phyloP scores from a whole-genome alignment of 2,113 vertebrate genomes.

The Ammospiza nelsoni region DNA sequence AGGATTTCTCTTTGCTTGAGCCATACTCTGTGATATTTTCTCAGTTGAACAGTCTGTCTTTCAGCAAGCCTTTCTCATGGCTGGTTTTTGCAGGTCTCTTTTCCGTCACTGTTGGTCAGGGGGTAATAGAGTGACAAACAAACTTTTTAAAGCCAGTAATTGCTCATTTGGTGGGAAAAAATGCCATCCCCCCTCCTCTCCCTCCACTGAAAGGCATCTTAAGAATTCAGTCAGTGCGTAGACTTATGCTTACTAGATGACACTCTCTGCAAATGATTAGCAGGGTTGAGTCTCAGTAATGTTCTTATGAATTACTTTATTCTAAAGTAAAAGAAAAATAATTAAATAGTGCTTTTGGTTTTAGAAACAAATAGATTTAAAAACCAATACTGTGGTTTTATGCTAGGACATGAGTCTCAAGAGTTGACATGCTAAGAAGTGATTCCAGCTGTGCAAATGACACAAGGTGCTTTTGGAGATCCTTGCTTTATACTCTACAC shows the following conservation, averaged over 20 bases:
- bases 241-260: background rate
- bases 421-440: background rate
- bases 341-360: background rate
- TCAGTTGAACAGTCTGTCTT: background rate
- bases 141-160: background rate
- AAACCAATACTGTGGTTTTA: background rate
- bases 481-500: background rate
- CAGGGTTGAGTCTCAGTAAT: background rate
- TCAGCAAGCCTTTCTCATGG: background rate
- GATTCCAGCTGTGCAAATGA: background rate
- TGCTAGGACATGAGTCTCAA: background rate
- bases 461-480: background rate
- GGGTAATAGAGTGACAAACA: background rate
- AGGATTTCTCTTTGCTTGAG: background rate
- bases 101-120: background rate
- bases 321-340: background rate
- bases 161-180: background rate
- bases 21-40: background rate
- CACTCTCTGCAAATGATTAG: background rate
- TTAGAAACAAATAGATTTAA: background rate
- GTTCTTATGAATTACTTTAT: background rate
- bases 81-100: background rate
- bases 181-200: background rate
- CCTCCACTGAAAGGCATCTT: background rate
- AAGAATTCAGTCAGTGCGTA: background rate